Conservation (phyloP, 2,113 vertebrate genomes). For the Mellivora capensis region DNA sequence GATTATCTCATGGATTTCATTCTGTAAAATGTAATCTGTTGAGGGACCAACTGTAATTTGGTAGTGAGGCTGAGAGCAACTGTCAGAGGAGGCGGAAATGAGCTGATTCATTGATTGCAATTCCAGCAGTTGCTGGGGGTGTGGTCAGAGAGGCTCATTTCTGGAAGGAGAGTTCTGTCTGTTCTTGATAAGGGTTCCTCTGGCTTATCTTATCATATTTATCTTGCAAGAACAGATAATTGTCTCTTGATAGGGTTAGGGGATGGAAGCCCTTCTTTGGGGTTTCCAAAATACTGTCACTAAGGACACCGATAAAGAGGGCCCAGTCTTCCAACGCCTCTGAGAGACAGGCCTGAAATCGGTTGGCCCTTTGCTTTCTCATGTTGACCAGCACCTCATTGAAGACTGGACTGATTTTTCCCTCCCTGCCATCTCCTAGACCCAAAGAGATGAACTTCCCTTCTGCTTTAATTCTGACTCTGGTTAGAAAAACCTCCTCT, state of each 20-base stretch:
- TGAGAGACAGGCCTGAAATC: not conserved
- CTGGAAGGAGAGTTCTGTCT: constrained; percentile 61
- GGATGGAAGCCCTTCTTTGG: not conserved
- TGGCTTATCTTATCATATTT: constrained; percentile 57
- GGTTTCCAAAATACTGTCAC: constrained; percentile 52
- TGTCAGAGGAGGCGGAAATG: not conserved
- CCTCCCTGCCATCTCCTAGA: not conserved
- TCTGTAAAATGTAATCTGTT: not conserved
- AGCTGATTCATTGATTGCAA: constrained; percentile 18
- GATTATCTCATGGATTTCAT: constrained; percentile 51
- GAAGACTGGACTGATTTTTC: not conserved
- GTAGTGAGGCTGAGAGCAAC: not conserved
- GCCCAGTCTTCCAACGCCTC: not conserved
- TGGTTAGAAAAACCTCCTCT: not conserved
- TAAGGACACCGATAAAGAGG: not conserved
- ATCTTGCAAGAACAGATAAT: constrained; percentile 64
- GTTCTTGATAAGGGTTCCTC: constrained; percentile 78
- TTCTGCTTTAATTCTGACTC: constrained; percentile 3
- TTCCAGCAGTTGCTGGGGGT: not conserved
- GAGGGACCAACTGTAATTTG: constrained; percentile 35
- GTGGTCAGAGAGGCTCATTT: constrained; percentile 39
- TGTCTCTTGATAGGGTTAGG: constrained; percentile 47
- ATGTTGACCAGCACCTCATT: not conserved
- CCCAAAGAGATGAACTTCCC: not conserved
- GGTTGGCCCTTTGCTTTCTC: not conserved